Conservation (phyloP, 2,797 vertebrate genomes). For the Knipowitschia caucasica region DNA sequence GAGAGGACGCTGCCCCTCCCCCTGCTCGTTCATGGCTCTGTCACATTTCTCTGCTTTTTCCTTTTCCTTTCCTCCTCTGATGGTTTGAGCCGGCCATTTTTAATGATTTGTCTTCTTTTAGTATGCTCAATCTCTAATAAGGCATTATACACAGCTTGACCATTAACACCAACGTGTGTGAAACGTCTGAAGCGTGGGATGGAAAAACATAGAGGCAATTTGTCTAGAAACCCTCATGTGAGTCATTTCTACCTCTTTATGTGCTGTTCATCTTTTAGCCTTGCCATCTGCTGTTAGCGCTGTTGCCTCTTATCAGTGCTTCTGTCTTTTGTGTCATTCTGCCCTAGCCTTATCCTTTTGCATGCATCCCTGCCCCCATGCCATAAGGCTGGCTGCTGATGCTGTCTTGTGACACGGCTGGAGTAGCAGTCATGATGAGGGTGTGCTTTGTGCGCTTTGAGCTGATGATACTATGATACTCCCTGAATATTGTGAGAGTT, state of each 20-base stretch:
- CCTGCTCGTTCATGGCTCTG: conserved; percentile 21
- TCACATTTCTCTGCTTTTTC: conserved; percentile 21
- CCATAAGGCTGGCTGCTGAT: conserved; percentile 41
- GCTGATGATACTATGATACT: not conserved
- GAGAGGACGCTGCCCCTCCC: conserved; percentile 30
- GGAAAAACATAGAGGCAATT: conserved; percentile 46
- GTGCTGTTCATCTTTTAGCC: not conserved
- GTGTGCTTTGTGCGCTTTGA: not conserved
- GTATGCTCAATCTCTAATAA: not conserved
- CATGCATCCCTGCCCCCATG: conserved; percentile 49
- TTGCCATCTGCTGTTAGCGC: not conserved
- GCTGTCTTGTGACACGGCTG: conserved; percentile 67
- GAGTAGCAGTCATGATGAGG: conserved; percentile 19
- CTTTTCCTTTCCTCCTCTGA: conserved; percentile 27
- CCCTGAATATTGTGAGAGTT: not conserved
- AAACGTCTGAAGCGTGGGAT: conserved; percentile 37
- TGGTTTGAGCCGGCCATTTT: not conserved
- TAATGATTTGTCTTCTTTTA: not conserved
- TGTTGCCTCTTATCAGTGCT: not conserved
- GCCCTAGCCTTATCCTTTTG: conserved; percentile 29
- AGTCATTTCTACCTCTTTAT: conserved; percentile 43
- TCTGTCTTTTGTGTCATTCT: conserved; percentile 29
- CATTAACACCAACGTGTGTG: not conserved
- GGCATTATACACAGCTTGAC: conserved; percentile 2
- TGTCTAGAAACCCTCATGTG: conserved; percentile 67